These are phyloP conservation scores for Oophaga pumilio DNA, from an alignment of 2,113 vertebrate genomes.

Conservation along the genomic window DNA sequence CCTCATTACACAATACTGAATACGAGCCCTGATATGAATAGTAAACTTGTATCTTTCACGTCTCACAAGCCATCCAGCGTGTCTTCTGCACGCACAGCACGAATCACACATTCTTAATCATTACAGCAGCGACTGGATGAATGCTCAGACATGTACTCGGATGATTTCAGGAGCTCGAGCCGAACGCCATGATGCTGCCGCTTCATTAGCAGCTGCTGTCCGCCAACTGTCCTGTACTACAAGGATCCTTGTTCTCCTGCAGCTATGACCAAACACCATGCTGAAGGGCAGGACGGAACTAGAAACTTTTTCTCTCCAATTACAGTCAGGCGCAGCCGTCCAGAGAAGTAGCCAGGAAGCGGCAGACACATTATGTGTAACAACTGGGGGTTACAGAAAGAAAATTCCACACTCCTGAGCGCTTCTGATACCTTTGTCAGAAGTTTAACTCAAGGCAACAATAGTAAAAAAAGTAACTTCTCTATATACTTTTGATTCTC, in stretches of 20 bases:
- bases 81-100: background rate
- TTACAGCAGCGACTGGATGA: background rate
- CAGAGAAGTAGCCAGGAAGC: too few relatives aligned
- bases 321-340: background rate
- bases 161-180: background rate
- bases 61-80: background rate
- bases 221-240: conserved; percentile 6
- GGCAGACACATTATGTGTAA: background rate
- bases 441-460: too few relatives aligned
- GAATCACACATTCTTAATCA: background rate
- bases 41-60: background rate
- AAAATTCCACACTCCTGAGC: background rate
- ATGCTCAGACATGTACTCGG: conserved; percentile 27
- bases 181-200: conserved; percentile 1
- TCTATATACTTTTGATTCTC: too few relatives aligned
- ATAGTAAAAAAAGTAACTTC: too few relatives aligned
- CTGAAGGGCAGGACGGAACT: background rate
- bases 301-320: background rate
- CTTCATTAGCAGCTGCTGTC: conserved; percentile 36
- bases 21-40: background rate
- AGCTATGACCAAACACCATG: background rate
- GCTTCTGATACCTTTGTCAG: background rate
- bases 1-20: background rate
- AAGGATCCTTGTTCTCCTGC: background rate
- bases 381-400: background rate